Percentiles rank a stretch among this genome's conserved stretches.
Evolutionary conservation across 2,888 invertebrate genomes (phyloP).

Genomic region (Lasioglossum morio): DNA sequence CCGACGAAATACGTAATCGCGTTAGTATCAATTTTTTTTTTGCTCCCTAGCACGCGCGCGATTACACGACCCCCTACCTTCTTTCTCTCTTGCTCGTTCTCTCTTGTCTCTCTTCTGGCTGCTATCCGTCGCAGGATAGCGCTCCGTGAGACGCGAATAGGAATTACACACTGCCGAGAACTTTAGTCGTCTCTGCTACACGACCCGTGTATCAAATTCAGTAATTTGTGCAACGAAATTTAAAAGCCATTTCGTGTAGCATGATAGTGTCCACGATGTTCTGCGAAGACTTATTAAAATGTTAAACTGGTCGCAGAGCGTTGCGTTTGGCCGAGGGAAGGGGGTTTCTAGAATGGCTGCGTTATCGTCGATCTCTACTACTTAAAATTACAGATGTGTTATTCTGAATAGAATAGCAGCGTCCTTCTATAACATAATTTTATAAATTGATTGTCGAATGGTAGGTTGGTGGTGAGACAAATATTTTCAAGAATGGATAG

Average conservation of each 20-base stretch:
- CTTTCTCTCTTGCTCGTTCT: not conserved
- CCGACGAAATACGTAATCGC: slow-evolving; percentile 48
- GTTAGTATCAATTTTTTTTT: slow-evolving; percentile 55
- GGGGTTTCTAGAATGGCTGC: not conserved
- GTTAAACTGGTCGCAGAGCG: not conserved
- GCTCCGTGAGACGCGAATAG: not conserved
- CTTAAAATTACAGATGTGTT: not conserved
- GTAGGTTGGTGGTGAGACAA: not conserved
- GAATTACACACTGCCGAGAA: not conserved
- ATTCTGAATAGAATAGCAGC: not conserved
- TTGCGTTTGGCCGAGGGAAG: not conserved
- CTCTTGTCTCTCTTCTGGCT: not conserved
- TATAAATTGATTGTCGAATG: not conserved
- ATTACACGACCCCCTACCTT: not conserved
- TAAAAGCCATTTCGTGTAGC: slow-evolving; percentile 1
- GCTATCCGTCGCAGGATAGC: not conserved
- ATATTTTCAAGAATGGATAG: not conserved
- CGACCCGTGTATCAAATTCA: slow-evolving; percentile 1
- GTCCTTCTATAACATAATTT: not conserved
- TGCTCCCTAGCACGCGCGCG: not conserved
- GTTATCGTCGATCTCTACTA: not conserved
- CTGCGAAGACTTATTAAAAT: not conserved
- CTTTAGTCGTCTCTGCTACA: not conserved
- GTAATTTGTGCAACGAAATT: not conserved
- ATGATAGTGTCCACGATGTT: not conserved